phyloP scores from a whole-genome alignment of 1,140 invertebrate genomes.

The Bicyclus anynana region DNA sequence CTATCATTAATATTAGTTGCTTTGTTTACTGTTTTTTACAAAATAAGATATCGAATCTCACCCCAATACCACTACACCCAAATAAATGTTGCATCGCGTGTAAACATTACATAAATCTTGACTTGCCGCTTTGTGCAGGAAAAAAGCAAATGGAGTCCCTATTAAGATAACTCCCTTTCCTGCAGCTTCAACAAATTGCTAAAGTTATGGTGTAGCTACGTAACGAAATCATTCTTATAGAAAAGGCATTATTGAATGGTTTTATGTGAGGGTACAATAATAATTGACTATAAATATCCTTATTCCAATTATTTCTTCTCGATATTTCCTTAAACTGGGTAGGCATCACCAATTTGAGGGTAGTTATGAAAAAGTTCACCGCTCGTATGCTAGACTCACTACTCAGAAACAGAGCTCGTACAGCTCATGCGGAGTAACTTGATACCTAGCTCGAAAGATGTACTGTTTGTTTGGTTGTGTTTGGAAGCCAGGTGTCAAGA shows the following conservation, averaged over 20 bases:
- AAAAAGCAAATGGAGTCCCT: slow-evolving; percentile 19
- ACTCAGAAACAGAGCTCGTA: too few species aligned
- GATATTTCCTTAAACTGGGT: too few species aligned
- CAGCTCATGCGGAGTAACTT: too few species aligned
- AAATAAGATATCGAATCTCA: not conserved
- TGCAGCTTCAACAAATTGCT: slow-evolving; percentile 24
- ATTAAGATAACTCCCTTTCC: slow-evolving; percentile 21
- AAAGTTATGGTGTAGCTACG: slow-evolving; percentile 17
- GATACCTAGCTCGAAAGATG: too few species aligned
- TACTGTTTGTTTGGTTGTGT: too few species aligned
- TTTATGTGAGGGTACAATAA: not conserved
- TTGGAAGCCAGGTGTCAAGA: too few species aligned
- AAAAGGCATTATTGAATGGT: not conserved
- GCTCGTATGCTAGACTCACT: too few species aligned
- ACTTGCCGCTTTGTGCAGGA: slow-evolving; percentile 23
- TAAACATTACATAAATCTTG: slow-evolving; percentile 47
- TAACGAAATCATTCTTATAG: not conserved
- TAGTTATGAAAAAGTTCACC: too few species aligned
- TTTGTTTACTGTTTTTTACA: not conserved
- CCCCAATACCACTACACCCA: slow-evolving; percentile 3
- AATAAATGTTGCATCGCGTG: slow-evolving; percentile 34
- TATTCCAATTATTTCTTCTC: too few species aligned
- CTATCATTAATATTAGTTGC: not conserved
- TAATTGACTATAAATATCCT: too few species aligned
- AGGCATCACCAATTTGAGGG: too few species aligned